phyloP scores from a whole-genome alignment of 2,888 invertebrate genomes.

The Masnerella sp. region DNA sequence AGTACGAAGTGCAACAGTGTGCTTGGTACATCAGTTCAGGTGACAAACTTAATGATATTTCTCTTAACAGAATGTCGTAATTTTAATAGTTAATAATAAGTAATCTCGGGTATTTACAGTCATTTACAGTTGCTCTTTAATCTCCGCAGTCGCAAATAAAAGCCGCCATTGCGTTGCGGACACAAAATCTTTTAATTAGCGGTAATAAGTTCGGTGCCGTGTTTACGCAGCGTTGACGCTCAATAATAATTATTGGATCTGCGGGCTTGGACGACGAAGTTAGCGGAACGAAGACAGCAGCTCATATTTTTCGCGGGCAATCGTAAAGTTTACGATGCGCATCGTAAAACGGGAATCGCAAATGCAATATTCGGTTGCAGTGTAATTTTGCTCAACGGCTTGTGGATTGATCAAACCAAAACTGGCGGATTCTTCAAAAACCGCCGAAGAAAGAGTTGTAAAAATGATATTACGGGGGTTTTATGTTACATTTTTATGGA shows the following conservation, averaged over 20 bases:
- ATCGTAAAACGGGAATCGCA: constrained; percentile 17
- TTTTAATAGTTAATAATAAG: constrained; percentile 9
- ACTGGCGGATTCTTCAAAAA: too few species aligned
- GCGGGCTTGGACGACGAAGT: neutral
- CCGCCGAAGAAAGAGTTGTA: too few species aligned
- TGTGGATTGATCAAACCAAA: too few species aligned
- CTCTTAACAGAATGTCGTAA: constrained; percentile 9
- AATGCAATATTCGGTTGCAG: constrained; percentile 15
- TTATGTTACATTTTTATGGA: too few species aligned
- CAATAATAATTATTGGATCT: neutral
- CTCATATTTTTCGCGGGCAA: constrained; percentile 1
- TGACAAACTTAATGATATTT: constrained; percentile 4
- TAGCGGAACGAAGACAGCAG: neutral
- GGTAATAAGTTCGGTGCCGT: neutral
- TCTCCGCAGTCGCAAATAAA: constrained; percentile 3
- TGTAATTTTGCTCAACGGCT: too few species aligned
- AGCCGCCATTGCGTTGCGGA: neutral
- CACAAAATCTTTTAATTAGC: constrained; percentile 18
- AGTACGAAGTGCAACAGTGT: neutral
- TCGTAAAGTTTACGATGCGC: constrained; percentile 26
- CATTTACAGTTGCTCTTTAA: constrained; percentile 23
- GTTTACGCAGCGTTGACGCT: too few species aligned
- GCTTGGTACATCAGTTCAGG: constrained; percentile 7
- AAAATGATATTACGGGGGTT: too few species aligned
- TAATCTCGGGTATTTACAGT: constrained; percentile 22